Evolutionary conservation across 1,140 invertebrate species (phyloP).

Genomic region (Drosophila albomicans): DNA sequence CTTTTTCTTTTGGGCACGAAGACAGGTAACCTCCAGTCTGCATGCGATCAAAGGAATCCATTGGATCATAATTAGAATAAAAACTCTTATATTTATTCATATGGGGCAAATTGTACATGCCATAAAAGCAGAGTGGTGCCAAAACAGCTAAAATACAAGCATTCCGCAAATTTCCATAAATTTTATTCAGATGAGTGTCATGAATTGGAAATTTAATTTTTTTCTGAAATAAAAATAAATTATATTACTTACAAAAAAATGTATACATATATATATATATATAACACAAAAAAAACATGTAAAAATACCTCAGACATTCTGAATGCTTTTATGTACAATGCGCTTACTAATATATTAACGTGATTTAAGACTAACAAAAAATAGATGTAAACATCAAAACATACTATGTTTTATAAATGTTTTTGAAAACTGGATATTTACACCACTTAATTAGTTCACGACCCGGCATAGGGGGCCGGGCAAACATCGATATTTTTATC

Average conservation of each 20-base stretch:
- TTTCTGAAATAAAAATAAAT: background rate
- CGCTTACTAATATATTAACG: background rate
- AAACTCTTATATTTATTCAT: slow-evolving; percentile 40
- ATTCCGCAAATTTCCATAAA: slow-evolving; percentile 14
- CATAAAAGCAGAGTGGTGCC: slow-evolving; percentile 28
- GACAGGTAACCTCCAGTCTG: slow-evolving; percentile 51
- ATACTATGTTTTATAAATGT: too few species aligned
- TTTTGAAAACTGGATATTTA: too few species aligned
- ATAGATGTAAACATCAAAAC: too few species aligned
- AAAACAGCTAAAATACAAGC: slow-evolving; percentile 29
- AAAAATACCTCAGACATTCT: slow-evolving; percentile 13
- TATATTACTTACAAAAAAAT: background rate
- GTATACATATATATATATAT: background rate
- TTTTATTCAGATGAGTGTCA: slow-evolving; percentile 36
- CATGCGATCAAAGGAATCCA: slow-evolving; percentile 65
- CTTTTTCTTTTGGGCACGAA: slow-evolving; percentile 50
- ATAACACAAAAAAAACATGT: too few species aligned
- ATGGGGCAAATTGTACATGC: slow-evolving; percentile 32
- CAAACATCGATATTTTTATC: too few species aligned
- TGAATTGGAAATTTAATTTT: slow-evolving; percentile 66
- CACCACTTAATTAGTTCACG: too few species aligned
- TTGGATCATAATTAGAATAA: slow-evolving; percentile 57
- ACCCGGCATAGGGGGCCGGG: too few species aligned
- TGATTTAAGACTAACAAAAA: too few species aligned
- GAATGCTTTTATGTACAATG: background rate